Percentiles rank a stretch among this genome's conserved stretches.
phyloP scores from a whole-genome alignment of 2,888 invertebrate genomes.

The Drosophila cyrtoloma region DNA sequence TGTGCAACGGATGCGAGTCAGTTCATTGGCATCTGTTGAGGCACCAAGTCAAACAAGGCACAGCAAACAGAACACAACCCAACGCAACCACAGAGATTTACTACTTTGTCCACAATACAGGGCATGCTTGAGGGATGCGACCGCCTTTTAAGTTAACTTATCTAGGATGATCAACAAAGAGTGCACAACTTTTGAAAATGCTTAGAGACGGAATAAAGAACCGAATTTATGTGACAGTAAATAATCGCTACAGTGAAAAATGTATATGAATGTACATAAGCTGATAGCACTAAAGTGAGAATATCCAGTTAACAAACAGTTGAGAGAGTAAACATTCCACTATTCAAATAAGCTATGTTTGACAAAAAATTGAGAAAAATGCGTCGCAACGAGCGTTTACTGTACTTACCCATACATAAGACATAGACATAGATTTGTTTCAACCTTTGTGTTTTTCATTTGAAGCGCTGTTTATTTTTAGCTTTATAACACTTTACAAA shows the following conservation, averaged over 20 bases:
- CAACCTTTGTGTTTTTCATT: neutral
- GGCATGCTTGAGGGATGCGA: neutral
- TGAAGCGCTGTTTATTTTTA: slow-evolving; percentile 23
- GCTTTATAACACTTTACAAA: slow-evolving; percentile 8
- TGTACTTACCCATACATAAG: slow-evolving; percentile 1
- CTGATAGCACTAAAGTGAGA: neutral
- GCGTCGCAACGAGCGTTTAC: neutral
- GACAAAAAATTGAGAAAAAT: neutral
- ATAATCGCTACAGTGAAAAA: neutral
- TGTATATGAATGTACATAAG: neutral
- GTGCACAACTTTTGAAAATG: neutral
- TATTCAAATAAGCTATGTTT: neutral
- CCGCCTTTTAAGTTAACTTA: slow-evolving; percentile 3
- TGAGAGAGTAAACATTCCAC: neutral
- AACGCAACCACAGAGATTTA: too few species aligned
- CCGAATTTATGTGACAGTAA: slow-evolving; percentile 9
- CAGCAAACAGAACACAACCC: neutral
- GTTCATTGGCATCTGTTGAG: slow-evolving; percentile 22
- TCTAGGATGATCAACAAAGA: slow-evolving; percentile 1
- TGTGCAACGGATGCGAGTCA: slow-evolving; percentile 28
- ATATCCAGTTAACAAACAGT: neutral
- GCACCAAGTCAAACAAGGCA: slow-evolving; percentile 13
- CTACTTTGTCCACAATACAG: neutral
- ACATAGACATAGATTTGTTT: neutral
- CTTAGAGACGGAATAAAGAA: neutral